Conservation (phyloP, 2,888 invertebrate species). For the Crematogaster levior region DNA sequence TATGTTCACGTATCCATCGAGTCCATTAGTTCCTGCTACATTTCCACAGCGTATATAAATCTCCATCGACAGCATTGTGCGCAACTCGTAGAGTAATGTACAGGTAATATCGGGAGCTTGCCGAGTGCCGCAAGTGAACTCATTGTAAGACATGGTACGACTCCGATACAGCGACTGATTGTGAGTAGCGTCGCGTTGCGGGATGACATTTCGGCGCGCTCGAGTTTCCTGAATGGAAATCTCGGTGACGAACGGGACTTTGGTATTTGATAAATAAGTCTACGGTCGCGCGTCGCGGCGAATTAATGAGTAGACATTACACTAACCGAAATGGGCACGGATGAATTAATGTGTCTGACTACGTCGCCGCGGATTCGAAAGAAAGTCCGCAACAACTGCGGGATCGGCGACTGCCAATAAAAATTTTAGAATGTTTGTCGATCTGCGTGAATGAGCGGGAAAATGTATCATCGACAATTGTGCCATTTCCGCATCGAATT, state of each 20-base stretch:
- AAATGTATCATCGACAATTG: background rate
- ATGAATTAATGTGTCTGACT: slow-evolving; percentile 18
- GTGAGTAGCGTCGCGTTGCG: slow-evolving; percentile 28
- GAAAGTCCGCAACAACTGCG: background rate
- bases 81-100: slow-evolving; percentile 27
- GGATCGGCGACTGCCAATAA: slow-evolving; percentile 21
- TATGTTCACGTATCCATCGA: background rate
- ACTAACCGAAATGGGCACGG: background rate
- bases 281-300: background rate
- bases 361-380: background rate
- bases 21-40: slow-evolving; percentile 19
- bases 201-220: slow-evolving; percentile 24
- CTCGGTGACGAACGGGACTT: slow-evolving; percentile 1
- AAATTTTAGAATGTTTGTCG: slow-evolving; percentile 14
- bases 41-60: slow-evolving; percentile 52
- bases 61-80: slow-evolving; percentile 52
- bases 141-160: slow-evolving; percentile 21
- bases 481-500: background rate
- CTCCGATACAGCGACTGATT: slow-evolving; percentile 3
- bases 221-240: slow-evolving; percentile 41
- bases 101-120: slow-evolving; percentile 8
- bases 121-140: slow-evolving; percentile 41
- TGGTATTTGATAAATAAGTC: slow-evolving; percentile 47
- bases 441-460: background rate
- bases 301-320: slow-evolving; percentile 13